Evolutionary conservation across 2,113 vertebrate species (phyloP).

Genomic region (Phyllostomus hastatus): DNA sequence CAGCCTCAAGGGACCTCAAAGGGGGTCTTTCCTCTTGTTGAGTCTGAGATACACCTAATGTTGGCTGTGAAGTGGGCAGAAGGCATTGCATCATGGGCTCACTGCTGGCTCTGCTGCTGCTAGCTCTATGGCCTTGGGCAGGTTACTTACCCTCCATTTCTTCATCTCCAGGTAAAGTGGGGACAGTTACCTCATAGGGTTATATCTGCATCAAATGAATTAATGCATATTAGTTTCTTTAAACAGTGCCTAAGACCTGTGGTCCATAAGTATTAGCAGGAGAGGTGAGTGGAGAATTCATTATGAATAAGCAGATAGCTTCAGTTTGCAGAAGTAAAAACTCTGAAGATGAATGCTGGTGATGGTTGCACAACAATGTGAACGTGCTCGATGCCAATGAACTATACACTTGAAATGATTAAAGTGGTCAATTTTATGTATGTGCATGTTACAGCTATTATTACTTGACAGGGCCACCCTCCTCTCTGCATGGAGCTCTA

Average conservation of each 20-base stretch:
- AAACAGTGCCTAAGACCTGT: background rate
- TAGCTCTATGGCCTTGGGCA: background rate
- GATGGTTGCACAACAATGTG: background rate
- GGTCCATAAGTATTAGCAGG: background rate
- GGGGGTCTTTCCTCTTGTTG: background rate
- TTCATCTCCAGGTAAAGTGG: background rate
- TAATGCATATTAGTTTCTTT: background rate
- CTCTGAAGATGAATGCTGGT: background rate
- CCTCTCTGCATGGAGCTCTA: background rate
- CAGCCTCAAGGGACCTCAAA: background rate
- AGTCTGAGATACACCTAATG: background rate
- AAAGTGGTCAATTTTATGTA: background rate
- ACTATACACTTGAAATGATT: background rate
- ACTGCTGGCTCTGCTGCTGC: background rate
- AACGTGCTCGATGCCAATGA: background rate
- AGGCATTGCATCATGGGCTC: background rate
- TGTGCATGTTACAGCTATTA: background rate
- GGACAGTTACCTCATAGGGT: background rate
- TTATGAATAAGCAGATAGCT: background rate
- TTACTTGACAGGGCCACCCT: background rate
- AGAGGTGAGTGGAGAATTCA: background rate
- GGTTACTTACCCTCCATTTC: background rate
- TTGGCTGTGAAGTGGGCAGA: background rate
- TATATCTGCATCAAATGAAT: background rate
- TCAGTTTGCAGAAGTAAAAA: background rate